phyloP scores from a whole-genome alignment of 2,888 invertebrate genomes.

The Cyclophora albipunctata region DNA sequence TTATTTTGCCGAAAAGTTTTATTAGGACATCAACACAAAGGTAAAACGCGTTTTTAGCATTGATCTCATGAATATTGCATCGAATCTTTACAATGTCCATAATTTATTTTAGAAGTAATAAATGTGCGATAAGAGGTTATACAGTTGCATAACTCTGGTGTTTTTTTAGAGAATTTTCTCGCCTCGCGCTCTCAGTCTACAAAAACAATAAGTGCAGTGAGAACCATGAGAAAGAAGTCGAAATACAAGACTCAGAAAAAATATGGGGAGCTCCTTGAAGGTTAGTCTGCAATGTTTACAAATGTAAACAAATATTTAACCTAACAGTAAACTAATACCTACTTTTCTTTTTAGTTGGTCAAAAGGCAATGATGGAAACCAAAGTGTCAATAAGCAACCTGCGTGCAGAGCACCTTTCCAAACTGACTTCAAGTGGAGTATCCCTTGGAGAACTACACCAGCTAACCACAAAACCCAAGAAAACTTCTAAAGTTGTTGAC shows the following conservation, averaged over 20 bases:
- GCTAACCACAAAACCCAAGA: slow-evolving; percentile 55
- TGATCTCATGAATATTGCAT: too few species aligned
- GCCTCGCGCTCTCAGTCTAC: slow-evolving; percentile 58
- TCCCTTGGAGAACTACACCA: slow-evolving; percentile 76
- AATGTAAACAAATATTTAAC: slow-evolving; percentile 6
- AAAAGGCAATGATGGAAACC: slow-evolving; percentile 77
- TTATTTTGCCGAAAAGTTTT: slow-evolving; percentile 60
- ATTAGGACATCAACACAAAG: slow-evolving; percentile 45
- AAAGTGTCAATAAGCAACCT: slow-evolving; percentile 81
- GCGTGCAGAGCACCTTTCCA: slow-evolving; percentile 78
- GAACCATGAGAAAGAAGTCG: slow-evolving; percentile 57
- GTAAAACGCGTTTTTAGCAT: slow-evolving; percentile 24
- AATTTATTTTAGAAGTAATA: too few species aligned
- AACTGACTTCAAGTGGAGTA: slow-evolving; percentile 76
- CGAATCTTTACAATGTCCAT: too few species aligned
- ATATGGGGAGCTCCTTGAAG: slow-evolving; percentile 81
- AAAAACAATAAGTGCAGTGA: slow-evolving; percentile 51
- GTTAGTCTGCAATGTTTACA: slow-evolving; percentile 47
- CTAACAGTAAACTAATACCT: neutral
- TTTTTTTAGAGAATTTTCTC: slow-evolving; percentile 48
- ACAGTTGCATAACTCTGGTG: slow-evolving; percentile 57
- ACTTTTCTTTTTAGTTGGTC: slow-evolving; percentile 72
- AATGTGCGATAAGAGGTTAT: slow-evolving; percentile 24
- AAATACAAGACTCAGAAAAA: slow-evolving; percentile 68
- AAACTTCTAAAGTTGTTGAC: slow-evolving; percentile 48